A percentile compares a stretch with the other conserved stretches of the same genome.
These are phyloP conservation scores for Lytechinus pictus DNA, from an alignment of 35 echinoderm and acorn worm genomes.

Conservation along the genomic window DNA sequence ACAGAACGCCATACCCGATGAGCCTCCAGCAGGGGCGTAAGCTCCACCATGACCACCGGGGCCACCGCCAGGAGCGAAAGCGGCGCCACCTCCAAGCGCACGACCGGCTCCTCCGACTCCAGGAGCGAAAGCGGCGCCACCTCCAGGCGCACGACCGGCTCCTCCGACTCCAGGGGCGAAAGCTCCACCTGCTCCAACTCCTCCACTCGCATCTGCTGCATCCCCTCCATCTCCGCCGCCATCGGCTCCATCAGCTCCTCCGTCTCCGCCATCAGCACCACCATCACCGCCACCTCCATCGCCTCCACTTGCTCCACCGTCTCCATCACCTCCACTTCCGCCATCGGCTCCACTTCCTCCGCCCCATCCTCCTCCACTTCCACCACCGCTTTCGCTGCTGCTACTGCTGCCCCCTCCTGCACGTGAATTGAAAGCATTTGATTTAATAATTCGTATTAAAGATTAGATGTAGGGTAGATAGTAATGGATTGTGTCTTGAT, in stretches of 20 bases:
- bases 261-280: not conserved
- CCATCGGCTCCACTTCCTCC: not conserved
- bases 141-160: not conserved
- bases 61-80: no score
- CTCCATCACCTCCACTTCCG: not conserved
- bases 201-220: not conserved
- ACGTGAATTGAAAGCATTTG: not conserved
- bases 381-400: not conserved
- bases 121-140: not conserved
- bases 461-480: no score
- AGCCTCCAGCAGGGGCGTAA: not conserved
- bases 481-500: no score
- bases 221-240: not conserved
- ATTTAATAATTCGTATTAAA: not conserved
- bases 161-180: not conserved
- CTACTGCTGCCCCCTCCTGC: not conserved
- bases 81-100: no score
- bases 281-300: not conserved
- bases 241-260: not conserved
- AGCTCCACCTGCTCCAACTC: not conserved
- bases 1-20: not conserved
- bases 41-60: not conserved
- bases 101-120: not conserved
- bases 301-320: not conserved
- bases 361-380: not conserved